phyloP scores from a whole-genome alignment of 1,140 invertebrate species.

The Ctenoplectra terminalis region DNA sequence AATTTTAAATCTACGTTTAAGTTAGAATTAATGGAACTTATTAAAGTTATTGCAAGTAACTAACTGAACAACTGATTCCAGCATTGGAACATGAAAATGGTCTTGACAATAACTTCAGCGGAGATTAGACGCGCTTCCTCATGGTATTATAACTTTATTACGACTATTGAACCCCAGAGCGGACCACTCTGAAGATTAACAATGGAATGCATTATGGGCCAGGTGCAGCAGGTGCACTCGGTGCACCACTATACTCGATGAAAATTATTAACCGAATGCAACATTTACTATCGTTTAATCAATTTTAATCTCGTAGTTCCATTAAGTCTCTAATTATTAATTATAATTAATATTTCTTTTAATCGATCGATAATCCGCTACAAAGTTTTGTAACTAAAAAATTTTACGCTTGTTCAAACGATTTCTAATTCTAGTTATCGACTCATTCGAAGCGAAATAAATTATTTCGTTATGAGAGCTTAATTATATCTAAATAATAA shows the following conservation, averaged over 20 bases:
- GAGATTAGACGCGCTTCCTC: not conserved
- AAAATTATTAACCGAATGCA: not conserved
- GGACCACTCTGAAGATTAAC: not conserved
- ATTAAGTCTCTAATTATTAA: not conserved
- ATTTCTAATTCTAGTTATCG: too few relatives aligned
- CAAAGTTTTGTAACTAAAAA: too few relatives aligned
- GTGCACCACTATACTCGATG: not conserved
- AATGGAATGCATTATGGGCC: slow-evolving; percentile 9
- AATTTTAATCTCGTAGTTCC: not conserved
- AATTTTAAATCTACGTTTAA: not conserved
- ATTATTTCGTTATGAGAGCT: too few relatives aligned
- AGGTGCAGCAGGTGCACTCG: not conserved
- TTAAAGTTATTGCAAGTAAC: not conserved
- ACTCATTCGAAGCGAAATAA: too few relatives aligned
- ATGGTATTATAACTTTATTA: not conserved
- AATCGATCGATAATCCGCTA: not conserved
- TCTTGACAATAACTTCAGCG: not conserved
- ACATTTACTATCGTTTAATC: not conserved
- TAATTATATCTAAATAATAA: too few relatives aligned
- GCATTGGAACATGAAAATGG: not conserved
- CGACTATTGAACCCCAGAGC: not conserved
- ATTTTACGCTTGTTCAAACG: too few relatives aligned
- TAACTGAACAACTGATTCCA: not conserved
- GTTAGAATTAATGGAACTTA: not conserved
- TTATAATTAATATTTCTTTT: not conserved